A percentile compares a stretch with the other conserved stretches of the same genome.
These are phyloP conservation scores for Genyomyrus donnyi DNA, from an alignment of 2,113 vertebrate species.

Conservation along the genomic window DNA sequence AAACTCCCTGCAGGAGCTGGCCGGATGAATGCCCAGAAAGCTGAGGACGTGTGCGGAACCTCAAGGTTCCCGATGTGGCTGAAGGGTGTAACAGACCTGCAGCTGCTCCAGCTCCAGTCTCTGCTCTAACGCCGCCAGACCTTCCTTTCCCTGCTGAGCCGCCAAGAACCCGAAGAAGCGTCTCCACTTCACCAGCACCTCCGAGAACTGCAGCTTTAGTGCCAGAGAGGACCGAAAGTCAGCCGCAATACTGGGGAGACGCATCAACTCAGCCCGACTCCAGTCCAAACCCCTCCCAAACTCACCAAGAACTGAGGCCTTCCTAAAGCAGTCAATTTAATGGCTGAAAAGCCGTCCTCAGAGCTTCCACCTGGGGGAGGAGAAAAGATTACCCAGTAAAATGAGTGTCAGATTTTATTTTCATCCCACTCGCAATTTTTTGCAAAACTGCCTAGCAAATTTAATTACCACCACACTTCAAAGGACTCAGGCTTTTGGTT, in stretches of 20 bases:
- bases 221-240: background rate
- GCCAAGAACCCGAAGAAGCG: slow-evolving; percentile 77
- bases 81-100: slow-evolving; percentile 57
- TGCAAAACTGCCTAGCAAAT: background rate
- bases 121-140: slow-evolving; percentile 56
- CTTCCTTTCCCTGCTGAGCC: slow-evolving; percentile 63
- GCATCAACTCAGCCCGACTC: background rate
- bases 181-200: slow-evolving; percentile 81
- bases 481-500: background rate
- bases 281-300: background rate
- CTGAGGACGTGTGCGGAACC: background rate
- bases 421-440: background rate
- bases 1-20: background rate
- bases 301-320: slow-evolving; percentile 88
- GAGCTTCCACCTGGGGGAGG: slow-evolving; percentile 65
- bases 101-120: slow-evolving; percentile 71
- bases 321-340: slow-evolving; percentile 83
- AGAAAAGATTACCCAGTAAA: slow-evolving; percentile 10
- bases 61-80: background rate
- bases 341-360: slow-evolving; percentile 74
- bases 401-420: background rate
- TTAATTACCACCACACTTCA: background rate
- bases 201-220: slow-evolving; percentile 75
- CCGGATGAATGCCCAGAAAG: background rate
- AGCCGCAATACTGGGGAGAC: background rate